Percentiles rank a stretch among this genome's conserved stretches.
These are phyloP conservation scores for Eupleurogrammus muticus DNA, from an alignment of 2,797 vertebrate species.

Conservation along the genomic window DNA sequence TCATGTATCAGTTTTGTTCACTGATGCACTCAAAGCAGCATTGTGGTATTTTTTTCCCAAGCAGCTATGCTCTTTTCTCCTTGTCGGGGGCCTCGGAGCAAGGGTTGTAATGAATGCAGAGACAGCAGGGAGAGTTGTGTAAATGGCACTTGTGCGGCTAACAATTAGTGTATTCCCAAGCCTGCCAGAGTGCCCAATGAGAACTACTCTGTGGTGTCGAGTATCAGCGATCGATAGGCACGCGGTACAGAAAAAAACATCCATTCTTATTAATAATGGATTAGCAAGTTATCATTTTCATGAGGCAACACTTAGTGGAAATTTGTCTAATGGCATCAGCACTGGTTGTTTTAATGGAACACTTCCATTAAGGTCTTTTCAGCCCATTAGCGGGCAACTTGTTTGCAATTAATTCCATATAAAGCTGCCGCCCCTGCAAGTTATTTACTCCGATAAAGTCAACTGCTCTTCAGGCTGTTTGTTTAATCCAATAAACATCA, in stretches of 20 bases:
- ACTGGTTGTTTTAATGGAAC: constrained; percentile 80
- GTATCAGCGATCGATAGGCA: constrained; percentile 81
- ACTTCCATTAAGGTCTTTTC: constrained; percentile 83
- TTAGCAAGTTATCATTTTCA: constrained; percentile 85
- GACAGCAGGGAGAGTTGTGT: constrained; percentile 64
- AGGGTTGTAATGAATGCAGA: constrained; percentile 68
- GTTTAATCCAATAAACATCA: constrained; percentile 77
- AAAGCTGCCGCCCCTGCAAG: constrained; percentile 76
- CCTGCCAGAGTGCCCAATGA: constrained; percentile 68
- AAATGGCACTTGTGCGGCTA: constrained; percentile 75
- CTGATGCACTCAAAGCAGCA: constrained; percentile 2
- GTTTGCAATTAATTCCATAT: constrained; percentile 84
- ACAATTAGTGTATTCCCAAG: constrained; percentile 79
- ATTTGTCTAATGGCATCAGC: constrained; percentile 82
- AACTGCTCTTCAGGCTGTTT: constrained; percentile 78
- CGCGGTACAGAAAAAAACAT: constrained; percentile 80
- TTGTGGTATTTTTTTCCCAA: constrained; percentile 18
- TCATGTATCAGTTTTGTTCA: not conserved
- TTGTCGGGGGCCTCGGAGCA: constrained; percentile 48
- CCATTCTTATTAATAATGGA: constrained; percentile 87
- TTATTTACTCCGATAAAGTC: constrained; percentile 81
- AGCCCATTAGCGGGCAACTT: constrained; percentile 81
- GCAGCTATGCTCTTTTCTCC: constrained; percentile 26
- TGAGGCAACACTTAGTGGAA: constrained; percentile 80
- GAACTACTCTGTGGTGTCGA: constrained; percentile 75